Evolutionary conservation across 2,113 vertebrate genomes (phyloP).

Genomic region (Callocephalon fimbriatum): DNA sequence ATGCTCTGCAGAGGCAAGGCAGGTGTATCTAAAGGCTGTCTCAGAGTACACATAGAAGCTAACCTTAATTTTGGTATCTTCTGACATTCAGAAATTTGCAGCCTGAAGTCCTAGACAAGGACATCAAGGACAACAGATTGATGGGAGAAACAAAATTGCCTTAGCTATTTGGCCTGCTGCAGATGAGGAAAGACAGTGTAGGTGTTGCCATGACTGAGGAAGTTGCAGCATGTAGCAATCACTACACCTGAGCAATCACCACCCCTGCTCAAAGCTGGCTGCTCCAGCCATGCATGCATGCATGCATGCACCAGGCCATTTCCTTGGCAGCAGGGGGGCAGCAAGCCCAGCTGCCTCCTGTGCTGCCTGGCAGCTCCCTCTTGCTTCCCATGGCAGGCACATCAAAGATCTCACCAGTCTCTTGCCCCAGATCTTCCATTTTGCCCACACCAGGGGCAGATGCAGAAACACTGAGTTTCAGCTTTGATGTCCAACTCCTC

Average conservation of each 20-base stretch:
- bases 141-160: background rate
- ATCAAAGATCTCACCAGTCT: background rate
- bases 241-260: background rate
- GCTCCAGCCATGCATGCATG: background rate
- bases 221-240: rapidly evolving
- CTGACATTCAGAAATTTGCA: background rate
- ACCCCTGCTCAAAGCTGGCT: background rate
- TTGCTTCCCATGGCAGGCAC: background rate
- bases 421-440: background rate
- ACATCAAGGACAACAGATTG: background rate
- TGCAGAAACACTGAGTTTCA: background rate
- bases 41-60: background rate
- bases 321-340: background rate
- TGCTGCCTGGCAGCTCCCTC: background rate
- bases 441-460: background rate
- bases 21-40: background rate
- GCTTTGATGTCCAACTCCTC: background rate
- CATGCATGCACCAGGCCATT: background rate
- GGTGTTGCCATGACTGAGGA: background rate
- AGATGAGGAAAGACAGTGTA: background rate
- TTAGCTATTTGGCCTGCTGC: background rate
- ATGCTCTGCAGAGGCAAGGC: background rate
- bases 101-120: background rate
- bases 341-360: background rate
- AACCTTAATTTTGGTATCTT: background rate